Base-by-base conservation (phyloP, 2,888 invertebrate genomes). In the Pseudococcus jackbeardsleyi region DNA sequence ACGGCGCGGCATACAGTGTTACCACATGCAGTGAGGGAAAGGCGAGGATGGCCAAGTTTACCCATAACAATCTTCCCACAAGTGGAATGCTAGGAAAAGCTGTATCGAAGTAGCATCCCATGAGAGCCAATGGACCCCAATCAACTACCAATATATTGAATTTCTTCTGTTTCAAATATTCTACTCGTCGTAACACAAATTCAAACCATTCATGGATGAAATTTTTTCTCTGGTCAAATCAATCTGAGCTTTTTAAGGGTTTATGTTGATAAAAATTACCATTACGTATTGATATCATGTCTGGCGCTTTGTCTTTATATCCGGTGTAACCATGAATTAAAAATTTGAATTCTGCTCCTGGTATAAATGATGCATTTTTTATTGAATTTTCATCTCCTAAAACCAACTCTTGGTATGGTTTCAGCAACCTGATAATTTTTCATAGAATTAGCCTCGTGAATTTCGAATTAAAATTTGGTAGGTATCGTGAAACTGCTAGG, bases 31-130 rank as follows among this genome's bases (percentile, higher is more conserved):
- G n/a, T n/a, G n/a, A n/a, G n/a, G n/a, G n/a, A n/a, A n/a, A n/a
- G n/a, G n/a, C n/a, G n/a, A n/a, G n/a, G n/a, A n/a, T n/a, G n/a
- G n/a, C n/a, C n/a, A n/a, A n/a, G n/a, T n/a, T n/a, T n/a, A n/a
- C n/a, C n/a, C n/a, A n/a, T n/a, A n/a, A n/a, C n/a, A n/a, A 95
- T 90, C 92, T 92, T n/a, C 93, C 94, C 0, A 93, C 94, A 11
- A 93, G 90, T 22, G 93, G 93, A 0, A 93, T 92, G 91, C 94
- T 94, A 59, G 91, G 90, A 0, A 94, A 93, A 26, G 68, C 68
- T 22, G 84, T 50, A 6, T 84, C 48, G 19, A 68, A 48, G 22
- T 84, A 84, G 19, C 84, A 84, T 22, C 22, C 22, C 1, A 12
- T 0, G 8, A 48, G 0, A n/a, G 84, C 50, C 68, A 68, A 11